These are phyloP conservation scores for Lepus europaeus DNA, from an alignment of 2,113 vertebrate species.

Conservation along the genomic window DNA sequence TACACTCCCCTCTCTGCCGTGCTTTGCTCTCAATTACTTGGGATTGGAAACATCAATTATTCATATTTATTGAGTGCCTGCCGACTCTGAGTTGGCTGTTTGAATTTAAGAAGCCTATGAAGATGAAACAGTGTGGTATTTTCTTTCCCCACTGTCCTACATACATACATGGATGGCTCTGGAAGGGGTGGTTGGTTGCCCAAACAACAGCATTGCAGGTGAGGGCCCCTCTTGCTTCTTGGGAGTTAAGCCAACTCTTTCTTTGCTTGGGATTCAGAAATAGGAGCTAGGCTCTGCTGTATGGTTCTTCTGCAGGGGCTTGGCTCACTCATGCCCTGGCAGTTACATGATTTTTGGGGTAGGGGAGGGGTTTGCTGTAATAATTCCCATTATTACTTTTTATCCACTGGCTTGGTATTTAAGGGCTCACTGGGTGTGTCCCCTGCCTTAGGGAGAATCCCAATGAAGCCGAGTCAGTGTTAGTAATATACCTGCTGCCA, in stretches of 20 bases:
- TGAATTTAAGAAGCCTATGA: slow-evolving; percentile 49
- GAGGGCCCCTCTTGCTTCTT: not conserved
- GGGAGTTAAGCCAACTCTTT: not conserved
- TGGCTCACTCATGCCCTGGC: not conserved
- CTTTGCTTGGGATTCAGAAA: slow-evolving; percentile 35
- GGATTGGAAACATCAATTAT: slow-evolving; percentile 74
- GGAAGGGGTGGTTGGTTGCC: not conserved
- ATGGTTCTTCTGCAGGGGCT: slow-evolving; percentile 7
- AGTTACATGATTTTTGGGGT: not conserved
- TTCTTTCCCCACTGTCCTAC: not conserved
- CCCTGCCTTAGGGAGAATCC: not conserved
- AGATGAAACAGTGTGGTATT: slow-evolving; percentile 20
- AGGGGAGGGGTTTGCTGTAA: not conserved
- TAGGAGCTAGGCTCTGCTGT: not conserved
- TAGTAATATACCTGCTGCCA: slow-evolving; percentile 31
- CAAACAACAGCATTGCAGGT: not conserved
- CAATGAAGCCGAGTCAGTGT: slow-evolving; percentile 31
- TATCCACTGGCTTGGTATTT: not conserved
- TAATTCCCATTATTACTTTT: slow-evolving; percentile 1
- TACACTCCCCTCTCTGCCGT: slow-evolving; percentile 13
- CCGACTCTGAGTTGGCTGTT: slow-evolving; percentile 57
- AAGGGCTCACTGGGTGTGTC: not conserved
- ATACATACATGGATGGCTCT: not conserved
- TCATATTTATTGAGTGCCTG: slow-evolving; percentile 72
- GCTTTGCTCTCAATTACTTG: slow-evolving; percentile 74